These are phyloP conservation scores for Euura lappo DNA, from an alignment of 1,140 invertebrate species.

Conservation along the genomic window DNA sequence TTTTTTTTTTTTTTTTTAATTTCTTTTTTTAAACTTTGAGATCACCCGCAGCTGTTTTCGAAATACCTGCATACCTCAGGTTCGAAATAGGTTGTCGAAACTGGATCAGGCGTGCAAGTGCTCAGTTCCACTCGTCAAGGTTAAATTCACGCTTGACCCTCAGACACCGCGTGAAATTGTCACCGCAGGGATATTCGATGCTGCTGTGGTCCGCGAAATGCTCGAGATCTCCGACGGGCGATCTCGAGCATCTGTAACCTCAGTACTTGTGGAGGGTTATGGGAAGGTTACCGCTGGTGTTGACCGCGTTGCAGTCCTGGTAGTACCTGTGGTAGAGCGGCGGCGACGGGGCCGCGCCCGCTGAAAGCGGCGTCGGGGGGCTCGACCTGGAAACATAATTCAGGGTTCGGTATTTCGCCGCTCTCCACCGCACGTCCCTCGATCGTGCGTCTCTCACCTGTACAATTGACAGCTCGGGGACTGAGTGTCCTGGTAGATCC, in stretches of 20 bases:
- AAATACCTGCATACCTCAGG: not conserved
- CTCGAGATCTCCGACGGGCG: slow-evolving; percentile 25
- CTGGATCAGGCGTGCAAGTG: not conserved
- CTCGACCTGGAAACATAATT: slow-evolving; percentile 46
- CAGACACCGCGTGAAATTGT: not conserved
- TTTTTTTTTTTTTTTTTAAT: not conserved
- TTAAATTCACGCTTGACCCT: not conserved
- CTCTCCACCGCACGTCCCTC: no score
- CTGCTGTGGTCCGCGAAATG: not conserved
- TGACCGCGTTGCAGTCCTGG: slow-evolving; percentile 57
- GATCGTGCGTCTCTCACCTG: slow-evolving; percentile 36
- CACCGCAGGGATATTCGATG: not conserved
- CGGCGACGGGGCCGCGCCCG: slow-evolving; percentile 53
- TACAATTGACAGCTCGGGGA: slow-evolving; percentile 57
- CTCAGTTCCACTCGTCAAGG: not conserved
- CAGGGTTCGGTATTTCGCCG: no score
- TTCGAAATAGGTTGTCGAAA: not conserved
- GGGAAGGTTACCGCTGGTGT: slow-evolving; percentile 56
- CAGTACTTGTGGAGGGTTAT: slow-evolving; percentile 60
- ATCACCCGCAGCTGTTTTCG: not conserved
- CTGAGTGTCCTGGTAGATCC: slow-evolving; percentile 57
- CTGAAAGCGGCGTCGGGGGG: slow-evolving; percentile 53
- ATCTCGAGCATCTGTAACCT: slow-evolving; percentile 60
- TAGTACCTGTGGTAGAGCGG: slow-evolving; percentile 57
- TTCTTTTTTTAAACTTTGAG: not conserved